Evolutionary conservation across 2,888 invertebrate genomes (phyloP), one percentile per base, ranked within the genome.

Genomic region (Acrobasis consociella): DNA sequence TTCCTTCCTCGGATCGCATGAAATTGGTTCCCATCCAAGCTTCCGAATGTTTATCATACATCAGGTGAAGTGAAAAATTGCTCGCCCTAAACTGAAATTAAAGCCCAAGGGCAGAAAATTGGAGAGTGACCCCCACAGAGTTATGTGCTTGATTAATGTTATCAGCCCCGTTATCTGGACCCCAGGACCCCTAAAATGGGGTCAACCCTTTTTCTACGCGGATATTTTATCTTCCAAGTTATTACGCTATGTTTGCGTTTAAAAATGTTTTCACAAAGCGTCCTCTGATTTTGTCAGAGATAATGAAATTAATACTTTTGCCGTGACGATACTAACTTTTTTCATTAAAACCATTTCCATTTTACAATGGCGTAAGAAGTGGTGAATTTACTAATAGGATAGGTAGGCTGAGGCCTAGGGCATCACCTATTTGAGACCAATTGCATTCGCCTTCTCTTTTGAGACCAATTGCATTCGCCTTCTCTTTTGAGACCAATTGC

Each of bases 81-180:
- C 83, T 74, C 31, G 17, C 46, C 77, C 76, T 76, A 81, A 82
- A 77, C 78, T 78, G 80, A 89, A 90, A 90, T 90, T 89, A 89
- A 83, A 81, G 87, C 83, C 82, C 83, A 78, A 70, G 85, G 87
- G 84, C 91, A 87, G 88, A 90, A 91, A 91, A 91, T 89, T 86
- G 88, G 78, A 78, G 81, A 75, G 75, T 74, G 75, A 69, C 76
- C 79, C 75, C 73, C 22, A 22, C 22, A 71, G 77, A 82, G 83
- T 82, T 83, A 85, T 82, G 78, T 80, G 78, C 80, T 81, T 89
- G 91, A 93, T 92, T 90, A 91, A 91, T 90, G 88, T 87, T 93
- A 91, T 91, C 92, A 87, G 75, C 74, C 69, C 75, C 71, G 82
- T 83, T 87, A 91, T 91, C 91, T 80, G 72, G 78, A 75, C 78